A percentile compares a stretch with the other conserved stretches of the same genome.
These are phyloP conservation scores for Ochlodes sylvanus DNA, from an alignment of 2,888 invertebrate genomes.

Conservation along the genomic window DNA sequence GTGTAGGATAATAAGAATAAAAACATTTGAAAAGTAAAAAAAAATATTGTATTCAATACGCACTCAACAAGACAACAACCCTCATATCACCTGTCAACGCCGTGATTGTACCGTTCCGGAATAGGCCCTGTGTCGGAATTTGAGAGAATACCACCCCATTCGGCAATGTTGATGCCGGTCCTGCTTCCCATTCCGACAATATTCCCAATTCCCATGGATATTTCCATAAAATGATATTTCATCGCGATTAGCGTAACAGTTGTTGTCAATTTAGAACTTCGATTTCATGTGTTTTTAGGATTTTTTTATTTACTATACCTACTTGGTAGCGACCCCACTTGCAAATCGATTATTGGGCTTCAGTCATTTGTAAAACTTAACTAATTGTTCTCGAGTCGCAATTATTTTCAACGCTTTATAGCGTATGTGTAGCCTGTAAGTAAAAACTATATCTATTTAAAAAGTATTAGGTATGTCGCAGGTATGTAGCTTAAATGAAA, in stretches of 20 bases:
- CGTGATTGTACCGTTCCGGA: conserved; percentile 22
- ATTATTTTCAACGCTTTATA: background rate
- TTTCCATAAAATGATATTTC: background rate
- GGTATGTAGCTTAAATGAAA: too few relatives aligned
- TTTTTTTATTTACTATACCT: too few relatives aligned
- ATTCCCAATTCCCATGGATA: background rate
- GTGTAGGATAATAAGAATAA: too few relatives aligned
- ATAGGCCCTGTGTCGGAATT: conserved; percentile 28
- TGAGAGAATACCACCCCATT: conserved; percentile 13
- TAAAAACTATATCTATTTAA: background rate
- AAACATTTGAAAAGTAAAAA: too few relatives aligned
- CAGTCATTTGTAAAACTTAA: too few relatives aligned
- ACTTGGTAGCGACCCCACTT: too few relatives aligned
- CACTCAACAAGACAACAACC: conserved; percentile 4
- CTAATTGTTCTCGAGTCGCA: too few relatives aligned
- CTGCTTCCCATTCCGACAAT: background rate
- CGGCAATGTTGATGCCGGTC: background rate
- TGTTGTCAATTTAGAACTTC: too few relatives aligned
- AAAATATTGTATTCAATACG: conserved; percentile 6
- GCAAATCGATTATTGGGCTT: too few relatives aligned
- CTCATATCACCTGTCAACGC: conserved; percentile 27
- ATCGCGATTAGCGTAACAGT: too few relatives aligned
- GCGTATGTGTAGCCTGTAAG: conserved; percentile 2
- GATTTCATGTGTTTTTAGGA: too few relatives aligned
- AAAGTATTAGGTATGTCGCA: too few relatives aligned